These are phyloP conservation scores for Acanthococcus lagerstroemiae DNA, from an alignment of 2,888 invertebrate genomes.

Conservation along the genomic window DNA sequence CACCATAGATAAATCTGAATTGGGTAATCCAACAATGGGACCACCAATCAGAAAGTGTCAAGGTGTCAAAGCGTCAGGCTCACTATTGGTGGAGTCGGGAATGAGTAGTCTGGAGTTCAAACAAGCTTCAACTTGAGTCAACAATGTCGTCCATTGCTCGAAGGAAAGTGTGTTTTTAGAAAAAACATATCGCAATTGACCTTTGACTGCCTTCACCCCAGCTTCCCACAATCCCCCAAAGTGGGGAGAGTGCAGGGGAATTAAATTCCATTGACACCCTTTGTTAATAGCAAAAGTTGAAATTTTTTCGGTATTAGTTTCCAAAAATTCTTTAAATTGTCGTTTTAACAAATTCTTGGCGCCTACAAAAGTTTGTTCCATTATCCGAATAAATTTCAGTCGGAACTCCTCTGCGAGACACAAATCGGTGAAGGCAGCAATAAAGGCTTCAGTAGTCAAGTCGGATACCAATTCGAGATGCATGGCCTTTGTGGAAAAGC, in stretches of 20 bases:
- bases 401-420: slow-evolving; percentile 30
- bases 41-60: slow-evolving; percentile 39
- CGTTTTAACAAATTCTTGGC: not conserved
- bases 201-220: not conserved
- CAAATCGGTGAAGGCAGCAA: slow-evolving; percentile 31
- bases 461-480: slow-evolving; percentile 33
- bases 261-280: not conserved
- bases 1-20: slow-evolving; percentile 34
- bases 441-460: slow-evolving; percentile 23
- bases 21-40: slow-evolving; percentile 35
- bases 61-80: slow-evolving; percentile 37
- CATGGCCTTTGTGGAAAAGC: slow-evolving; percentile 32
- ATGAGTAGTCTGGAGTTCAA: slow-evolving; percentile 38
- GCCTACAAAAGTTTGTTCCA: slow-evolving; percentile 28
- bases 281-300: not conserved
- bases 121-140: slow-evolving; percentile 37
- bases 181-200: not conserved
- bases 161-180: slow-evolving; percentile 34
- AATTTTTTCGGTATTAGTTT: not conserved
- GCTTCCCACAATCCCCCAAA: slow-evolving; percentile 12
- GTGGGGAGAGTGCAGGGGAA: not conserved
- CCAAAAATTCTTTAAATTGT: not conserved
- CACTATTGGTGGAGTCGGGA: slow-evolving; percentile 36
- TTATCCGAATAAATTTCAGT: slow-evolving; percentile 33
- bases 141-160: slow-evolving; percentile 38